Evolutionary conservation across 2,113 vertebrate genomes (phyloP).

Genomic region (Fregata magnificens): DNA sequence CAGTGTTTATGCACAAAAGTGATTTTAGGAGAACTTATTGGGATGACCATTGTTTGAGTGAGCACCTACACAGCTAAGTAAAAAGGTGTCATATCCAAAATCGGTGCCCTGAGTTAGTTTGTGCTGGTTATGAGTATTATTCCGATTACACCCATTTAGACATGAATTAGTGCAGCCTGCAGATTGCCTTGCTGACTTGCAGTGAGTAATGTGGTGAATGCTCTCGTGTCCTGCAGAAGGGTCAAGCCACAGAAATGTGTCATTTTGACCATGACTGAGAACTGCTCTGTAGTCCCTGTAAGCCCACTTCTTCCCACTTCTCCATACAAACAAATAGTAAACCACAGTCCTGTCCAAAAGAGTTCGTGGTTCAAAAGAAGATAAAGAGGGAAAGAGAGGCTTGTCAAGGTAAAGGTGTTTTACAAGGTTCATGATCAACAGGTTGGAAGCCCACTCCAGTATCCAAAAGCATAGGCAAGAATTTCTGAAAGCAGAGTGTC

Average conservation of each 20-base stretch:
- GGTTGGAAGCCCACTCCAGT: not conserved
- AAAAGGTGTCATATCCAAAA: not conserved
- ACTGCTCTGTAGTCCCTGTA: not conserved
- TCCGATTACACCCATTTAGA: not conserved
- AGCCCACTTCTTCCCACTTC: not conserved
- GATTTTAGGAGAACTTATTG: not conserved
- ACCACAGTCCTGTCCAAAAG: not conserved
- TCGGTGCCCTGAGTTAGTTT: not conserved
- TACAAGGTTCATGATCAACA: not conserved
- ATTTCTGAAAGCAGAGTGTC: not conserved
- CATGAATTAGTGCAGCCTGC: not conserved
- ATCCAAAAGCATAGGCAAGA: not conserved
- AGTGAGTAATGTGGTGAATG: not conserved
- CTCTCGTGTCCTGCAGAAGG: not conserved
- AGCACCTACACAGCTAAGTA: not conserved
- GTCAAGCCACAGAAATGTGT: not conserved
- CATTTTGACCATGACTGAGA: not conserved
- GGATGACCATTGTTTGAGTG: not conserved
- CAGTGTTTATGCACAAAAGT: not conserved
- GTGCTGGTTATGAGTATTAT: not conserved
- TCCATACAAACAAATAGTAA: not conserved
- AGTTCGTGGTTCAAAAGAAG: not conserved
- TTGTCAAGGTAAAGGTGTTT: not conserved
- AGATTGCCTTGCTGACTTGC: not conserved
- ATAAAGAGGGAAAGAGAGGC: not conserved